Percentiles rank a stretch among this genome's conserved stretches.
Conservation (phyloP, 2,113 vertebrate species). For the Perognathus longimembris region DNA sequence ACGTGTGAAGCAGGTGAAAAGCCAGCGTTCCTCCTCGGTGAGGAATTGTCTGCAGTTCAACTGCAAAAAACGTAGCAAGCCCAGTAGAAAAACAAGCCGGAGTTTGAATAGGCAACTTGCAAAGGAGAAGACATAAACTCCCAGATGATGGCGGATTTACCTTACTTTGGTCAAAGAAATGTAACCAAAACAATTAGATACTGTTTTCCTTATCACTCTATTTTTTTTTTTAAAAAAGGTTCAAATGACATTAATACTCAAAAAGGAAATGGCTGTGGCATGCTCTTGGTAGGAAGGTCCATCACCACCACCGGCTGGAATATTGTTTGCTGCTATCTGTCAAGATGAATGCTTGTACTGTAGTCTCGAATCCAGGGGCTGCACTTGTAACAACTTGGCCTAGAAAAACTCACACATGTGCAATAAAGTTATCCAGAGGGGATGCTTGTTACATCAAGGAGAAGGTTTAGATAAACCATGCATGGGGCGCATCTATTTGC, state of each 20-base stretch:
- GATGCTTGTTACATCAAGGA: neutral
- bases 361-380: neutral
- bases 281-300: neutral
- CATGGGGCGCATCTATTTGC: neutral
- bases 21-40: neutral
- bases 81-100: neutral
- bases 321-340: neutral
- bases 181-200: neutral
- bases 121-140: constrained; percentile 7
- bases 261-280: neutral
- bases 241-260: neutral
- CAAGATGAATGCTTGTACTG: neutral
- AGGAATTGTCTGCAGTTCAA: neutral
- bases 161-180: constrained; percentile 29
- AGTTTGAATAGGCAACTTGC: neutral
- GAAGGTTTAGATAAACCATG: neutral
- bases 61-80: constrained; percentile 1
- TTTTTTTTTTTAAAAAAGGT: neutral
- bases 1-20: neutral
- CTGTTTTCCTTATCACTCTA: neutral
- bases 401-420: neutral
- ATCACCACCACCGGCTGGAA: neutral
- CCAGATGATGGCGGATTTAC: neutral
- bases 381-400: neutral
- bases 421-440: neutral